These are phyloP conservation scores for Gephyroberyx darwinii DNA, from an alignment of 2,797 vertebrate genomes.

Conservation along the genomic window DNA sequence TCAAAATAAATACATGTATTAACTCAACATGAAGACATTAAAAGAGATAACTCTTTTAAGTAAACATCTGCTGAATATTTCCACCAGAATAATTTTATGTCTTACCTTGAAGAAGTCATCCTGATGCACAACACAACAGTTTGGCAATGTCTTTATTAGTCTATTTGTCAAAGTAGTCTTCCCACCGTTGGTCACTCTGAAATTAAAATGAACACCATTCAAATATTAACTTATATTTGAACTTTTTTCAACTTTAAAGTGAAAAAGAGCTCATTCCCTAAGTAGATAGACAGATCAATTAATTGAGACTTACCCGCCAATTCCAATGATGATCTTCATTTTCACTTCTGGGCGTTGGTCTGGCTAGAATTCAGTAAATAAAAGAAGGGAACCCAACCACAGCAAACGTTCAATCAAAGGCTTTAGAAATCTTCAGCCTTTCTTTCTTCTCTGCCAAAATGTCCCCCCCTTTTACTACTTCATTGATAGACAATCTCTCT, in stretches of 20 bases:
- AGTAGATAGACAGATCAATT: neutral
- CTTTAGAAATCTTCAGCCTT: conserved; percentile 50
- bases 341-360: conserved; percentile 66
- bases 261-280: neutral
- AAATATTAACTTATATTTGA: conserved; percentile 1
- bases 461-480: conserved; percentile 79
- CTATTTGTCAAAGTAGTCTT: conserved; percentile 93
- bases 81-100: neutral
- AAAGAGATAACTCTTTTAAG: conserved; percentile 33
- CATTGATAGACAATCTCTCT: conserved; percentile 84
- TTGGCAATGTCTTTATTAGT: conserved; percentile 87
- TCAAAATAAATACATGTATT: conserved; percentile 22
- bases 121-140: conserved; percentile 95
- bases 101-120: conserved; percentile 98
- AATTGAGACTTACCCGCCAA: conserved; percentile 89
- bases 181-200: conserved; percentile 94
- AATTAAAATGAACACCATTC: conserved; percentile 10
- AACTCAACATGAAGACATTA: conserved; percentile 5
- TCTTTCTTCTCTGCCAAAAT: conserved; percentile 54
- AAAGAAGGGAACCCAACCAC: conserved; percentile 75
- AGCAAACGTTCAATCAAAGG: conserved; percentile 51
- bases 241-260: neutral
- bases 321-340: conserved; percentile 91
- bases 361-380: conserved; percentile 76
- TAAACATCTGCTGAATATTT: neutral